Conservation (phyloP, 2,888 invertebrate species). For the Drosophila tanythrix region DNA sequence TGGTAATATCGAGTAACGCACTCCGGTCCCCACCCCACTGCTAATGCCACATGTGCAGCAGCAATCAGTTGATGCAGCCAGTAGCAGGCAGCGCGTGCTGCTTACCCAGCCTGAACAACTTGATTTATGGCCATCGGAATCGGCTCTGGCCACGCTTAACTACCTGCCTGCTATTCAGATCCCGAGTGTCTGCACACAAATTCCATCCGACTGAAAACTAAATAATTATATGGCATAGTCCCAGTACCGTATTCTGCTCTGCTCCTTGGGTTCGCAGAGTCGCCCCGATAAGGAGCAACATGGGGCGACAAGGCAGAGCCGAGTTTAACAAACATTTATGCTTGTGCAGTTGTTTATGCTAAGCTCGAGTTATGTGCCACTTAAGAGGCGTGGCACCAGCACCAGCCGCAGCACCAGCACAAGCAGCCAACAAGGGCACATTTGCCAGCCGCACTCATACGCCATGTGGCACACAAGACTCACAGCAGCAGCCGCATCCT, state of each 20-base stretch:
- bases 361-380: constrained; percentile 78
- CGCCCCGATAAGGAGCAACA: background rate
- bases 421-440: constrained; percentile 49
- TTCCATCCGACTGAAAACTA: constrained; percentile 72
- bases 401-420: constrained; percentile 22
- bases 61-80: constrained; percentile 50
- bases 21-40: constrained; percentile 18
- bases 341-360: constrained; percentile 78
- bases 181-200: constrained; percentile 58
- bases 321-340: constrained; percentile 79
- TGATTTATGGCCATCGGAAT: constrained; percentile 81
- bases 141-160: constrained; percentile 33
- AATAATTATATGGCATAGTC: constrained; percentile 71
- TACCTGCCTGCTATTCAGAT: constrained; percentile 56
- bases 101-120: constrained; percentile 34
- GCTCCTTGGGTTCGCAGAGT: background rate
- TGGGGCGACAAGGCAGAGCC: constrained; percentile 9
- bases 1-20: constrained; percentile 16
- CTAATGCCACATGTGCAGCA: constrained; percentile 38
- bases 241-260: constrained; percentile 11
- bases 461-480: constrained; percentile 57
- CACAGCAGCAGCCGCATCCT: constrained; percentile 59
- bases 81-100: constrained; percentile 11
- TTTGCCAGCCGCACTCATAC: constrained; percentile 75
- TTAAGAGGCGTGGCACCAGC: constrained; percentile 64